phyloP scores from a whole-genome alignment of 2,888 invertebrate genomes.

The Limnephilus auricula region DNA sequence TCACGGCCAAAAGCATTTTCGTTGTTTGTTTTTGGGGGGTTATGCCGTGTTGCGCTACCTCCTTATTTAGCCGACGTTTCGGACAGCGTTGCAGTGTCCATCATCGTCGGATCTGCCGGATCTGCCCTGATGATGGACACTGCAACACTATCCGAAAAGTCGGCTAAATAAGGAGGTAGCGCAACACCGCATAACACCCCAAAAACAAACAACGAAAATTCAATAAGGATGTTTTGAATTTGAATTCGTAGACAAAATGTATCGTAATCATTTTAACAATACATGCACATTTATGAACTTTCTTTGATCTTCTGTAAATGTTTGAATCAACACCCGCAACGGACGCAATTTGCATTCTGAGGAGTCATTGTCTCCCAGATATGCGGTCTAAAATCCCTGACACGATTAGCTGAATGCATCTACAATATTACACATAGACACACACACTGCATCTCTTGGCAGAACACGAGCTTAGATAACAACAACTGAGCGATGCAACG shows the following conservation, averaged over 20 bases:
- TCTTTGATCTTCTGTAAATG: background rate
- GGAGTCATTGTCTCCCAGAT: background rate
- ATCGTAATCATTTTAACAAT: background rate
- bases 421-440: background rate
- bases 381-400: conserved; percentile 2
- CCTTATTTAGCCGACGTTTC: too few species aligned
- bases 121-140: too few species aligned
- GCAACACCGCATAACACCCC: too few species aligned
- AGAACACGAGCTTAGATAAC: background rate
- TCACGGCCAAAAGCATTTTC: too few species aligned
- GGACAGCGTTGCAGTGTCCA: too few species aligned
- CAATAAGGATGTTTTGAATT: background rate
- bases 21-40: too few species aligned
- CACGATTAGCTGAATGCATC: background rate
- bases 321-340: background rate
- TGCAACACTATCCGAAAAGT: too few species aligned
- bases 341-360: background rate
- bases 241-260: background rate
- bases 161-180: too few species aligned
- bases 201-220: too few species aligned
- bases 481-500: background rate
- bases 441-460: background rate
- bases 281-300: background rate
- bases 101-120: too few species aligned
- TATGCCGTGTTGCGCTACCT: too few species aligned